Evolutionary conservation across 2,797 vertebrate genomes (phyloP).

Genomic region (Sylvilagus floridanus): DNA sequence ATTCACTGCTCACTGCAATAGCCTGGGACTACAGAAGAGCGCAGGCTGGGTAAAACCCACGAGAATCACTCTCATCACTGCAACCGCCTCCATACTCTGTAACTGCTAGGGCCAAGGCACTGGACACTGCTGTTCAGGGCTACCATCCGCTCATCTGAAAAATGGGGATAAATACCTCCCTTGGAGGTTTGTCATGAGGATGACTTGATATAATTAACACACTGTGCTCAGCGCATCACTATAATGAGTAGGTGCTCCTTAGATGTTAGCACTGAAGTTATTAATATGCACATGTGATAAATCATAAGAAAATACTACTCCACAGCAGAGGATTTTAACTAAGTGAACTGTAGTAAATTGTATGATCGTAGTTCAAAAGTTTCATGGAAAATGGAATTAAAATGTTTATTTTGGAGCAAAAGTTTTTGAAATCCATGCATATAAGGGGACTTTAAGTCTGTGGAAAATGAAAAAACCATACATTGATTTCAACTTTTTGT

Average conservation of each 20-base stretch:
- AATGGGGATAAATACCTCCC: not conserved
- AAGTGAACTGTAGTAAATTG: not conserved
- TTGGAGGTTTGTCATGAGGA: not conserved
- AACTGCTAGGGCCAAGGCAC: conserved; percentile 65
- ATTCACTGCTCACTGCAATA: no score
- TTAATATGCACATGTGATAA: not conserved
- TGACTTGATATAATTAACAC: conserved; percentile 39
- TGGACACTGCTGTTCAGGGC: conserved; percentile 69
- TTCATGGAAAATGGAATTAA: no score
- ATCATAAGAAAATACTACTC: not conserved
- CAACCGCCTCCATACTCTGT: not conserved
- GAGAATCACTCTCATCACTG: no score
- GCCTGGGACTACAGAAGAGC: not conserved
- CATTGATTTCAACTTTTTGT: no score
- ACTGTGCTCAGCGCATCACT: not conserved
- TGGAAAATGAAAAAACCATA: no score
- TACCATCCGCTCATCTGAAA: conserved; percentile 46
- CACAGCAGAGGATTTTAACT: not conserved
- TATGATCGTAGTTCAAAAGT: no score
- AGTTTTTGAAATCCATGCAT: no score
- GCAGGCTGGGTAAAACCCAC: not conserved
- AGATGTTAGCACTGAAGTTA: not conserved
- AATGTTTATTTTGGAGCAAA: no score
- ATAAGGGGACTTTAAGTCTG: no score
- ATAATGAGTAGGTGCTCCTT: not conserved